Conservation (phyloP, 2,113 vertebrate species). For the Balaenoptera acutorostrata region DNA sequence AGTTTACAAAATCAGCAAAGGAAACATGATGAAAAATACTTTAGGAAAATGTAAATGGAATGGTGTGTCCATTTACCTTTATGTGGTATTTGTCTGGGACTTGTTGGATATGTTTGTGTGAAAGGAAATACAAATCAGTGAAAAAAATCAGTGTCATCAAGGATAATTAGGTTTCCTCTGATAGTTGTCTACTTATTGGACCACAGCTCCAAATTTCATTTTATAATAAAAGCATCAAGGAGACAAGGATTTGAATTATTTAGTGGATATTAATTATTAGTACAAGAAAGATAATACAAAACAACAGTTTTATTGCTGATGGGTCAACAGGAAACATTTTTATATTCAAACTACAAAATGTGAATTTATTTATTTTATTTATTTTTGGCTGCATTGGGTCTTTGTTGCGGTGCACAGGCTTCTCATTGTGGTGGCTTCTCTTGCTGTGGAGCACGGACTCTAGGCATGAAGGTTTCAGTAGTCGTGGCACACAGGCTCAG, state of each 20-base stretch:
- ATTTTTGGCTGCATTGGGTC: too few relatives aligned
- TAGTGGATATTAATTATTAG: not conserved
- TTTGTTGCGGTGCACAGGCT: too few relatives aligned
- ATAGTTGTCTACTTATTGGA: not conserved
- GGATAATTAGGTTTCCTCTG: not conserved
- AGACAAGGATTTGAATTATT: not conserved
- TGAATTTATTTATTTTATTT: not conserved
- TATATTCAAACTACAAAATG: not conserved
- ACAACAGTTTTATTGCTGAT: not conserved
- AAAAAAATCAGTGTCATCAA: not conserved
- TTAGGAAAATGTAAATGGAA: not conserved
- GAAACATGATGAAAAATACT: not conserved
- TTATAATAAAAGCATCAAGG: not conserved
- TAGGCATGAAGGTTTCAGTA: too few relatives aligned
- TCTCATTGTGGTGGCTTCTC: too few relatives aligned
- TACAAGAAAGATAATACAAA: not conserved
- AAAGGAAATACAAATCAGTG: not conserved
- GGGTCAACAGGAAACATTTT: not conserved
- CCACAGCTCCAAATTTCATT: not conserved
- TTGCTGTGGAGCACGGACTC: too few relatives aligned
- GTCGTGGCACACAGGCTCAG: too few relatives aligned
- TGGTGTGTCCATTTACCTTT: not conserved
- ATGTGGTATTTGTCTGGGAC: rapidly evolving
- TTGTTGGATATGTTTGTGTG: not conserved
- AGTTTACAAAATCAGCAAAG: not conserved